These are phyloP conservation scores for Sparus aurata DNA, from an alignment of 2,797 vertebrate genomes.

Conservation along the genomic window DNA sequence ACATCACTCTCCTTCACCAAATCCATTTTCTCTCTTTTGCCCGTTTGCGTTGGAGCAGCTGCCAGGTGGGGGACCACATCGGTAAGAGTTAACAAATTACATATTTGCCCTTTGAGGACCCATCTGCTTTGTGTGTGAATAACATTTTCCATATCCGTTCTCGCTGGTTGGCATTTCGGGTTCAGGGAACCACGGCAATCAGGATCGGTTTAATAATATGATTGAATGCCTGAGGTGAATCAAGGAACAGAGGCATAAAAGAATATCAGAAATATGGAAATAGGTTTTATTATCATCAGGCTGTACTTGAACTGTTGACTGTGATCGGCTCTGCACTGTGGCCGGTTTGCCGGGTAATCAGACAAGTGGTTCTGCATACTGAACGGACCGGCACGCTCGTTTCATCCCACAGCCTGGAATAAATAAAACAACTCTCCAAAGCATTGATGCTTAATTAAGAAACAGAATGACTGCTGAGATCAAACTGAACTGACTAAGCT, in stretches of 20 bases:
- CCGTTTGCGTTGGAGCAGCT: constrained; percentile 45
- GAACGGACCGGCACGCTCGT: not conserved
- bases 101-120: constrained; percentile 77
- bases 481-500: not conserved
- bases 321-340: constrained; percentile 25
- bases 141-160: constrained; percentile 67
- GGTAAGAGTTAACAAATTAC: constrained; percentile 68
- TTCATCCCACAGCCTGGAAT: constrained; percentile 13
- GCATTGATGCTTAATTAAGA: constrained; percentile 7
- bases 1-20: constrained; percentile 32
- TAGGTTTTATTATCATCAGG: constrained; percentile 48
- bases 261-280: constrained; percentile 70
- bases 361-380: constrained; percentile 38
- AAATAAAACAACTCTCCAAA: constrained; percentile 21
- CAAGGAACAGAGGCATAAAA: constrained; percentile 42
- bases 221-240: constrained; percentile 63
- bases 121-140: constrained; percentile 73
- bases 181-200: constrained; percentile 64
- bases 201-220: constrained; percentile 66
- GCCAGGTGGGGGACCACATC: constrained; percentile 45
- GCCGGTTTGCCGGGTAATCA: constrained; percentile 16
- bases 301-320: constrained; percentile 49
- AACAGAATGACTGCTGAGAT: constrained; percentile 15
- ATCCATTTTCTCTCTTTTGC: constrained; percentile 30
- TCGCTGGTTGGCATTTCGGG: constrained; percentile 71